Evolutionary conservation across 2,113 vertebrate species (phyloP), one percentile per base, ranked within the genome.

Genomic region (human (Homo sapiens)): DNA sequence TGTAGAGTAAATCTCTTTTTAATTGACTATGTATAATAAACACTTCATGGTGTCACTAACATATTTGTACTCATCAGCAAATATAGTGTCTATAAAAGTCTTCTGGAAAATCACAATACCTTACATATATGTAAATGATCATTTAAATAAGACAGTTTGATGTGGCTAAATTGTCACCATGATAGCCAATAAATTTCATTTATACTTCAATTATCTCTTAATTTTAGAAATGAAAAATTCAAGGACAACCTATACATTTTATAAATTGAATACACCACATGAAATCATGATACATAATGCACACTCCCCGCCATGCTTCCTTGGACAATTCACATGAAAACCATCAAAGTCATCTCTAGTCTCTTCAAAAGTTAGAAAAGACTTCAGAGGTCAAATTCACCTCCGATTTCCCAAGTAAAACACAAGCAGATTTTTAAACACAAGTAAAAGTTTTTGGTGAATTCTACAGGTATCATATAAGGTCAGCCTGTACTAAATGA

Each of bases 371-470:
- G 27, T 64, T 70, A 81, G 20, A 86, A 79, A 83, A 57, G 10
- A 25, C 83, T 91, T 86, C 16, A 87, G 50, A 75, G 38, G n/a
- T 59, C 66, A 81, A 89, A 75, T 55, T 80, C 35, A 70, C 5
- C 23, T 96, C 59, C 95, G 20, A 96, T 97, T 94, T 95, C 35
- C 13, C 38, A 96, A 27, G 27, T 76, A 92, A 83, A 91, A 80
- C 17, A 88, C n/a, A 78, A 70, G 38, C 16, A 64, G 30, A 70
- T 91, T 92, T 93, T 48, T 68, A 72, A 97, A 92, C 9, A 83
- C 43, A 81, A 88, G 45, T 86, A 91, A 93, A 10, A 20, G 0
- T 66, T 86, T 92, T 82, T 75, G 38, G 40, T 94, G 55, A 48
- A 93, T 79, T 88, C 23, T 79, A 52, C 7, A 75, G 12, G 45